phyloP scores from a whole-genome alignment of 2,113 vertebrate genomes.

The Sinocyclocheilus anophthalmus region DNA sequence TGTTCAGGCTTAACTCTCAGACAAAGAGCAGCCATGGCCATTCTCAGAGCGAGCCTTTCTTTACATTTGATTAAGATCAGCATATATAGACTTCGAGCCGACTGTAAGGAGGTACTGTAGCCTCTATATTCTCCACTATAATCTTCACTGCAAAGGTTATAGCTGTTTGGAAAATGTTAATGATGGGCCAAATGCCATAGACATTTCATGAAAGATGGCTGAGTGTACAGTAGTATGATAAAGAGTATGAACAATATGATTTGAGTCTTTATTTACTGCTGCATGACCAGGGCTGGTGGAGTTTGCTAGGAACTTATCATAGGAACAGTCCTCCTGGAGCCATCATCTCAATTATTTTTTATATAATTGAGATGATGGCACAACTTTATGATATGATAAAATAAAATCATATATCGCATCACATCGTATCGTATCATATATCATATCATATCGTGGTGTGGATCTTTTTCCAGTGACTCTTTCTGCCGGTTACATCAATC shows the following conservation, averaged over 20 bases:
- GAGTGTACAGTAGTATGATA: not conserved
- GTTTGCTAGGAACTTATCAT: not conserved
- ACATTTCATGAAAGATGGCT: conserved; percentile 25
- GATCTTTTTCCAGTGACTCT: not conserved
- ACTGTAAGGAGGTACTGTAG: not conserved
- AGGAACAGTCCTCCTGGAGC: not conserved
- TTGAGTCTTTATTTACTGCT: conserved; percentile 9
- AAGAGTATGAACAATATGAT: conserved; percentile 1
- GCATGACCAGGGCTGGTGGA: not conserved
- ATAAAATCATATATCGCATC: no score
- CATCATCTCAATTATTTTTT: no score
- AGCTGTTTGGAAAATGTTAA: conserved; percentile 42
- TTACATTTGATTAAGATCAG: conserved; percentile 43
- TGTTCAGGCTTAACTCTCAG: conserved; percentile 23
- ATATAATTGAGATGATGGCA: no score
- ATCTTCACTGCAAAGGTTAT: conserved; percentile 41
- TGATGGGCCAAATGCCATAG: conserved; percentile 37
- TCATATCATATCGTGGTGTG: not conserved
- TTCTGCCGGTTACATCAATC: not conserved
- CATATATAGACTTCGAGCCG: conserved; percentile 38
- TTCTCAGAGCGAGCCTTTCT: conserved; percentile 3
- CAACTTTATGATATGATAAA: no score
- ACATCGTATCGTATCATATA: no score
- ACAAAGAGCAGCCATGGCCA: conserved; percentile 1
- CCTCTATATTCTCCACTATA: conserved; percentile 34